Percentiles rank a stretch among this genome's conserved stretches.
These are phyloP conservation scores for Lagodon rhomboides DNA, from an alignment of 2,797 vertebrate species.

Conservation along the genomic window DNA sequence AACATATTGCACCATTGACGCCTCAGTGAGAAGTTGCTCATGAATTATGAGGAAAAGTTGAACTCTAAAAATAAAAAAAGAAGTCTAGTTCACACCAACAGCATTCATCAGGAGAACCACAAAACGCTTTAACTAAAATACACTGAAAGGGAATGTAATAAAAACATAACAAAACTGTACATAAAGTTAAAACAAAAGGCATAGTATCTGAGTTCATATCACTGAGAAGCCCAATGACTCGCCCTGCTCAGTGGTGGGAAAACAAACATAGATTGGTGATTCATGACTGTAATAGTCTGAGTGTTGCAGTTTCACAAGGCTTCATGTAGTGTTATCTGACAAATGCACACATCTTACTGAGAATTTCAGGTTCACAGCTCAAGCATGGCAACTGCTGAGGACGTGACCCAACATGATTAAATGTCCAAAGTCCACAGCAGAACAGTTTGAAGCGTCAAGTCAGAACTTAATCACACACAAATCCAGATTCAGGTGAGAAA, in stretches of 20 bases:
- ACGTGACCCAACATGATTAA: constrained; percentile 34
- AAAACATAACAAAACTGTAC: constrained; percentile 66
- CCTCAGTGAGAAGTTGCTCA: constrained; percentile 73
- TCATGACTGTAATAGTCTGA: neutral
- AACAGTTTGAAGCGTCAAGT: constrained; percentile 3
- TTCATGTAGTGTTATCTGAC: constrained; percentile 40
- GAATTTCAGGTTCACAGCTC: constrained; percentile 14
- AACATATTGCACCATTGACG: constrained; percentile 87
- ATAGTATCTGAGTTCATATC: constrained; percentile 42
- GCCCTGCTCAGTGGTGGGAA: constrained; percentile 21
- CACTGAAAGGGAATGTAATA: constrained; percentile 64
- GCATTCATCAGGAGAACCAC: constrained; percentile 46
- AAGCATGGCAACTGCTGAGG: constrained; percentile 27
- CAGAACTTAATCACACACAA: neutral
- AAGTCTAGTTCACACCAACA: constrained; percentile 50
- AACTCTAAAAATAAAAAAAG: constrained; percentile 30
- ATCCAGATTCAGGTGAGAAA: constrained; percentile 9
- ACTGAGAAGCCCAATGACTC: constrained; percentile 10
- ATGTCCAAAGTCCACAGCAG: constrained; percentile 25
- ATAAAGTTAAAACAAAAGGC: constrained; percentile 55
- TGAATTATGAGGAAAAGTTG: constrained; percentile 65
- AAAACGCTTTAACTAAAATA: constrained; percentile 59
- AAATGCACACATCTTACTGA: constrained; percentile 14
- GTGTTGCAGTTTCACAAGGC: constrained; percentile 33
- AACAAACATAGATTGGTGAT: constrained; percentile 29